Conservation (phyloP, 2,113 vertebrate genomes). For the Pipra filicauda region DNA sequence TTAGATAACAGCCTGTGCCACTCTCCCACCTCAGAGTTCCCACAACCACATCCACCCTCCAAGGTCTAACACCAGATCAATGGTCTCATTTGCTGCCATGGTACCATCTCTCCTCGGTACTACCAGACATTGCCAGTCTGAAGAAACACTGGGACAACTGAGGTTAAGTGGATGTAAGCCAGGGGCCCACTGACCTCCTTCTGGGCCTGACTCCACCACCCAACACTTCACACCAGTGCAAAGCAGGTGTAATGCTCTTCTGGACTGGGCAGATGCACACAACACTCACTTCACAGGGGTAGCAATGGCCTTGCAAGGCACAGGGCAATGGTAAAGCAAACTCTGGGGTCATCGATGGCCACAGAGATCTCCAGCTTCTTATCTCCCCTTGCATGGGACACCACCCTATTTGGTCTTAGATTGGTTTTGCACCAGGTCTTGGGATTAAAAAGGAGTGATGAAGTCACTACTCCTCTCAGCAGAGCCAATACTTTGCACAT, state of each 20-base stretch:
- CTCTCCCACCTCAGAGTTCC: not conserved
- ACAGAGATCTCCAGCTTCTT: not conserved
- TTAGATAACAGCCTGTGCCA: not conserved
- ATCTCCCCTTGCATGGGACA: not conserved
- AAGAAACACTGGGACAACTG: not conserved
- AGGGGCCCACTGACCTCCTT: not conserved
- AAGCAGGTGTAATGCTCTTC: not conserved
- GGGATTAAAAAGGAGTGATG: not conserved
- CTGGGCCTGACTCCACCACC: not conserved
- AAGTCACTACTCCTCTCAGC: not conserved
- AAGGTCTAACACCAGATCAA: not conserved
- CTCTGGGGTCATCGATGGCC: not conserved
- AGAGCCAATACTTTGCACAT: not conserved
- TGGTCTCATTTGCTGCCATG: not conserved
- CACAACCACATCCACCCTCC: not conserved
- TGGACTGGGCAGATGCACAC: not conserved
- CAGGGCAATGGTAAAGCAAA: not conserved
- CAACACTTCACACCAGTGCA: not conserved
- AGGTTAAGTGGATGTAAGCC: not conserved
- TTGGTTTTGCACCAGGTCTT: not conserved
- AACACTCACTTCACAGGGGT: not conserved
- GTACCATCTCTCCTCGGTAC: not conserved
- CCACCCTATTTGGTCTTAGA: not conserved
- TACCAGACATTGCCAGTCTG: not conserved
- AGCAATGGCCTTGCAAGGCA: fast-evolving